These are phyloP conservation scores for Eidolon helvum DNA, from an alignment of 2,113 vertebrate species.

Conservation along the genomic window DNA sequence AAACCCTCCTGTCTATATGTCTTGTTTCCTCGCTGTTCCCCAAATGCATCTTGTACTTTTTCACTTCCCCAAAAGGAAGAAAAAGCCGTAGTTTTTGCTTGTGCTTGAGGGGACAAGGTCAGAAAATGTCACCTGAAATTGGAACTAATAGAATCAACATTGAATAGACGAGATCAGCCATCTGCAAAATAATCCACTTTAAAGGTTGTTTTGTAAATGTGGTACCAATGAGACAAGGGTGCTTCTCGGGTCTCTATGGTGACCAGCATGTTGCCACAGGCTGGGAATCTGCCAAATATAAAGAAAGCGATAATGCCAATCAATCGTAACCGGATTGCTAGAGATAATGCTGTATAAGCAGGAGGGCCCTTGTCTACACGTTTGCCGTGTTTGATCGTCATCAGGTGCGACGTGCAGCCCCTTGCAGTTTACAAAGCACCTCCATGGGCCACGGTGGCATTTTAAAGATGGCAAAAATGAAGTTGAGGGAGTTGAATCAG, in stretches of 20 bases:
- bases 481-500: not conserved
- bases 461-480: conserved; percentile 27
- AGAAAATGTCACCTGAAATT: conserved; percentile 61
- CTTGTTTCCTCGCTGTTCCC: conserved; percentile 3
- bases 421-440: conserved; percentile 6
- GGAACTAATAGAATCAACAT: conserved; percentile 66
- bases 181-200: conserved; percentile 67
- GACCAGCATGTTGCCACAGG: conserved; percentile 42
- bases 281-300: conserved; percentile 49
- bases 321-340: conserved; percentile 65
- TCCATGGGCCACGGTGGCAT: not conserved
- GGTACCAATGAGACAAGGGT: not conserved
- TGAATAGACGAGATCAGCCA: conserved; percentile 55
- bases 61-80: not conserved
- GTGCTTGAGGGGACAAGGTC: conserved; percentile 49
- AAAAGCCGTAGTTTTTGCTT: conserved; percentile 48
- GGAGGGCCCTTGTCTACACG: conserved; percentile 4
- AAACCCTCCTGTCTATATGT: not conserved
- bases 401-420: not conserved
- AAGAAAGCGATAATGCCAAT: conserved; percentile 64
- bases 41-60: conserved; percentile 30
- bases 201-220: conserved; percentile 59
- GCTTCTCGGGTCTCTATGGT: conserved; percentile 40
- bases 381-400: not conserved
- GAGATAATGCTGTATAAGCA: conserved; percentile 30